A percentile compares a stretch with the other conserved stretches of the same genome.
Conservation (phyloP, 1,140 invertebrate species). For the Brachionus calyciflorus region DNA sequence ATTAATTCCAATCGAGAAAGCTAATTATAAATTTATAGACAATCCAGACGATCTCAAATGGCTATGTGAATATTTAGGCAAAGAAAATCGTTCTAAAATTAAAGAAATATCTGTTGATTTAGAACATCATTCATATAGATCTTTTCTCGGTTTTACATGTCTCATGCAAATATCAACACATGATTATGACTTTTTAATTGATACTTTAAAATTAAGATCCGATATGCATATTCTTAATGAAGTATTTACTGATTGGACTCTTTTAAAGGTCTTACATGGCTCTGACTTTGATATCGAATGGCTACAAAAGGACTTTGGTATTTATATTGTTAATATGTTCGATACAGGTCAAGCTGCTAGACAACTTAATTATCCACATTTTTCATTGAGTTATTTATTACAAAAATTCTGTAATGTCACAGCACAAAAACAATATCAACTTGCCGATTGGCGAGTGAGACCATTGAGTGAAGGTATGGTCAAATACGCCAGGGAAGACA, state of each 20-base stretch:
- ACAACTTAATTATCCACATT: constrained; percentile 67
- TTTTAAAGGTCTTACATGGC: constrained; percentile 92
- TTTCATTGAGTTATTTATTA: constrained; percentile 77
- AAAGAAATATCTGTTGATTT: constrained; percentile 76
- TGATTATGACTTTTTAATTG: constrained; percentile 82
- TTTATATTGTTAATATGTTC: constrained; percentile 96
- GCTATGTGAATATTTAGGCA: constrained; percentile 69
- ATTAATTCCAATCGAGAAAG: constrained; percentile 63
- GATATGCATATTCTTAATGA: constrained; percentile 81
- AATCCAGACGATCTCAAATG: constrained; percentile 67
- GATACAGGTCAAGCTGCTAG: constrained; percentile 86
- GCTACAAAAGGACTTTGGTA: constrained; percentile 88
- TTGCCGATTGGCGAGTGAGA: constrained; percentile 87
- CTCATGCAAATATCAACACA: constrained; percentile 88
- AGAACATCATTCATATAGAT: constrained; percentile 76
- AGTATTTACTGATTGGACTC: constrained; percentile 82
- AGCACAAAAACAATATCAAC: constrained; percentile 83
- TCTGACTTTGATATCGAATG: constrained; percentile 82
- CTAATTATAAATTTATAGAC: constrained; percentile 69
- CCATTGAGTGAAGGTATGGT: constrained; percentile 79
- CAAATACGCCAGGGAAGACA: constrained; percentile 86
- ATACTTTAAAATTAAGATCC: constrained; percentile 76
- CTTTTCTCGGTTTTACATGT: constrained; percentile 80
- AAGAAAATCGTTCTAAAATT: constrained; percentile 53
- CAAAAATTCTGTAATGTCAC: constrained; percentile 74